Percentiles rank a stretch among this genome's conserved stretches.
phyloP scores from a whole-genome alignment of 2,797 vertebrate genomes.

The Hypotaenidia okinawae region DNA sequence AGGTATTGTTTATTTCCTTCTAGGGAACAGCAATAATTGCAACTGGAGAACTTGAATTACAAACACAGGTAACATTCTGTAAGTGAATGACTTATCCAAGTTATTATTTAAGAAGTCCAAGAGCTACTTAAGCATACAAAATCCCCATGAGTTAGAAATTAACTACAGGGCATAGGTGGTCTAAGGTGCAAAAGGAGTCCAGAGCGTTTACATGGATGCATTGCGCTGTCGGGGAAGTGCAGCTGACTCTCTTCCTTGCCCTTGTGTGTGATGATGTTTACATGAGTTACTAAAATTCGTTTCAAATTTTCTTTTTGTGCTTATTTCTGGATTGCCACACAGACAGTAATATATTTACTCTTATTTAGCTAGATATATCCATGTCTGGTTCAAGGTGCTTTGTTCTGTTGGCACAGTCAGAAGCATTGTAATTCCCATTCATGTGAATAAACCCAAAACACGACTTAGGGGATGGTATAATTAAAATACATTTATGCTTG shows the following conservation, averaged over 20 bases:
- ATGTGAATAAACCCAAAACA: slow-evolving; percentile 63
- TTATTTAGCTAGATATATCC: slow-evolving; percentile 28
- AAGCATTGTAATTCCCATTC: slow-evolving; percentile 34
- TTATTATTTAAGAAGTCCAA: background rate
- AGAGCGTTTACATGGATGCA: background rate
- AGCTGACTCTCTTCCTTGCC: background rate
- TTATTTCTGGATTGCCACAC: background rate
- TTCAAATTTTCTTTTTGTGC: background rate
- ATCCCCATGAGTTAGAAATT: slow-evolving; percentile 9
- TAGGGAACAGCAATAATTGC: background rate
- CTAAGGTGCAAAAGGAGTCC: background rate
- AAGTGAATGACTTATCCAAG: slow-evolving; percentile 33
- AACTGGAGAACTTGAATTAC: background rate
- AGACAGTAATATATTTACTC: slow-evolving; percentile 12
- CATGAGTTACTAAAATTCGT: background rate
- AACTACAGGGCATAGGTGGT: background rate
- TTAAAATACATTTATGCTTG: slow-evolving; percentile 71
- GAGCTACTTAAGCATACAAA: background rate
- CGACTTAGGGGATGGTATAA: slow-evolving; percentile 57
- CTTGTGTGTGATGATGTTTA: background rate
- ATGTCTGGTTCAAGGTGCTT: slow-evolving; percentile 66
- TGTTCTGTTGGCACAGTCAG: slow-evolving; percentile 61
- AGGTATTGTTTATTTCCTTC: slow-evolving; percentile 24
- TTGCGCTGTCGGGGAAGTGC: background rate
- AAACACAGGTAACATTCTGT: background rate